Percentiles rank a stretch among this genome's conserved stretches.
These are phyloP conservation scores for Neoscelio sp. DNA, from an alignment of 2,888 invertebrate species.

Conservation along the genomic window DNA sequence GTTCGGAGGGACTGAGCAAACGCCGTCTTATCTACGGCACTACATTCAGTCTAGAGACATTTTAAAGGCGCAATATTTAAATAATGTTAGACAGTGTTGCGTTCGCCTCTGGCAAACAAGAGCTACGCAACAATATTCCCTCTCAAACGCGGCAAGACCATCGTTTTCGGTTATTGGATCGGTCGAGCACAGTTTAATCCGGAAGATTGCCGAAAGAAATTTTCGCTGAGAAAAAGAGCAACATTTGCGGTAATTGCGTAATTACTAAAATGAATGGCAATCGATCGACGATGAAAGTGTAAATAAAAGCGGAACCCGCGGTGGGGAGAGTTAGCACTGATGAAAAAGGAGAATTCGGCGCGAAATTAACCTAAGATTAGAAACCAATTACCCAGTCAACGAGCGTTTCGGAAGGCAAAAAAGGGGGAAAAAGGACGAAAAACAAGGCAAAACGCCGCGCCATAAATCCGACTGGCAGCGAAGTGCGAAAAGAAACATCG, in stretches of 20 bases:
- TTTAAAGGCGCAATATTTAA: constrained; percentile 78
- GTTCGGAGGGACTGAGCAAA: constrained; percentile 74
- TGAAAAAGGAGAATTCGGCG: not conserved
- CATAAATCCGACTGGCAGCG: constrained; percentile 68
- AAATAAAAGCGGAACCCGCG: too few relatives aligned
- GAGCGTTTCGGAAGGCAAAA: constrained; percentile 63
- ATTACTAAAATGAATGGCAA: too few relatives aligned
- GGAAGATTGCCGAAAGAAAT: too few relatives aligned
- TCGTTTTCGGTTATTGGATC: too few relatives aligned
- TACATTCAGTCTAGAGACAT: constrained; percentile 67
- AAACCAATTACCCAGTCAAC: constrained; percentile 66
- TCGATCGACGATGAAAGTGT: too few relatives aligned
- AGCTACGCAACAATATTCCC: constrained; percentile 56
- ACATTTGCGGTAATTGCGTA: too few relatives aligned
- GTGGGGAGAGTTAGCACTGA: too few relatives aligned
- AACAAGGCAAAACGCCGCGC: constrained; percentile 53
- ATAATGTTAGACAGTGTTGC: constrained; percentile 78
- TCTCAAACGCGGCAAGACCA: constrained; percentile 34
- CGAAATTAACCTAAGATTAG: constrained; percentile 62
- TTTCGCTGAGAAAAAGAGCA: too few relatives aligned
- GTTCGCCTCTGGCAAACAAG: constrained; percentile 74
- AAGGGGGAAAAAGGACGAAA: constrained; percentile 55
- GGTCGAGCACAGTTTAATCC: too few relatives aligned
- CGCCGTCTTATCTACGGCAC: constrained; percentile 77
- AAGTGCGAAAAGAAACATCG: constrained; percentile 69